Percentiles rank a stretch among this genome's conserved stretches.
phyloP scores from a whole-genome alignment of 2,888 invertebrate species.

The Latrodectus elegans region DNA sequence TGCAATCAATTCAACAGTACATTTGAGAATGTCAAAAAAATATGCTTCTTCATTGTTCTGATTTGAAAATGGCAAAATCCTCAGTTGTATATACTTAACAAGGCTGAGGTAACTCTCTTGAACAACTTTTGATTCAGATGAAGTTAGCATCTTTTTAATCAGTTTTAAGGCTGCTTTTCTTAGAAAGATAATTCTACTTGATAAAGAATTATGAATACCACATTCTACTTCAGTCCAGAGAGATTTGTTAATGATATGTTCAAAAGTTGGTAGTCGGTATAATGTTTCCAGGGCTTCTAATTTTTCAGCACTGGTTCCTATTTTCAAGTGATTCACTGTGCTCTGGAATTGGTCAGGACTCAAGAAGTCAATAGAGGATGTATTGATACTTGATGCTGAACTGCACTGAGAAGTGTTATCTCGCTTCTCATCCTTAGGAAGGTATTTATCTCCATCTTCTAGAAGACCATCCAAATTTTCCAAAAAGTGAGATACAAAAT shows the following conservation, averaged over 20 bases:
- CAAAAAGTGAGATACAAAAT: constrained; percentile 25
- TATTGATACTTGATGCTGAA: constrained; percentile 53
- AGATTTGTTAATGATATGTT: constrained; percentile 47
- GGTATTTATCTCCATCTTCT: constrained; percentile 36
- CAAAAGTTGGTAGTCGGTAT: constrained; percentile 37
- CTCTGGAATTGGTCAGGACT: constrained; percentile 56
- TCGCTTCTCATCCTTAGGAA: constrained; percentile 32
- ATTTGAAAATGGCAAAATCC: constrained; percentile 27
- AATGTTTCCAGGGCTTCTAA: constrained; percentile 54
- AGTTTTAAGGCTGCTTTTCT: constrained; percentile 38
- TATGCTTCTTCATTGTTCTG: background rate
- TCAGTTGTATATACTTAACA: constrained; percentile 36
- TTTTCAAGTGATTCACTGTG: constrained; percentile 16
- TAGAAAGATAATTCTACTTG: constrained; percentile 36
- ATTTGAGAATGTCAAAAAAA: constrained; percentile 16
- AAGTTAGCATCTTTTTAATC: constrained; percentile 54
- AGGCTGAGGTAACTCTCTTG: constrained; percentile 54
- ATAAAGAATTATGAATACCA: constrained; percentile 35
- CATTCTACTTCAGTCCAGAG: constrained; percentile 46
- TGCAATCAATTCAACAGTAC: constrained; percentile 27
- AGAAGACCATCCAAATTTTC: constrained; percentile 21
- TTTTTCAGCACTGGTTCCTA: constrained; percentile 44
- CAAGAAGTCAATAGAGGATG: constrained; percentile 56
- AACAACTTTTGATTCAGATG: constrained; percentile 53
- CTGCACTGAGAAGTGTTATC: constrained; percentile 39